Evolutionary conservation across 2,888 invertebrate genomes (phyloP).

Genomic region (Digitonthophagus gazella): DNA sequence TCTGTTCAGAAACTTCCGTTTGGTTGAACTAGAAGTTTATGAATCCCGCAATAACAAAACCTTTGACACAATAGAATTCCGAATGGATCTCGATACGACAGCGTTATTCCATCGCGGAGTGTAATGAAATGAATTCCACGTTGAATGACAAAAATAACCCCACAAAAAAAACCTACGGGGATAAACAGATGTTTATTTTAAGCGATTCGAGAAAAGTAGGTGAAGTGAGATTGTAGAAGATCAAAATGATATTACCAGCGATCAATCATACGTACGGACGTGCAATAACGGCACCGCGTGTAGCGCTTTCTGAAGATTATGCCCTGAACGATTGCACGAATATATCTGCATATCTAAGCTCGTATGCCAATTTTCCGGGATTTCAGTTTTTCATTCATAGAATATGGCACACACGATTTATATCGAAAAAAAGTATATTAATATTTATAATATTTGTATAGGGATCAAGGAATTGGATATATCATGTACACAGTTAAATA

Average conservation of each 20-base stretch:
- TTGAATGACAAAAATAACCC: neutral
- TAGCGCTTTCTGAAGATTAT: slow-evolving; percentile 12
- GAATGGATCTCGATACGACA: neutral
- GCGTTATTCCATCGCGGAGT: neutral
- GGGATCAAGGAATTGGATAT: neutral
- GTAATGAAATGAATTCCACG: slow-evolving; percentile 2
- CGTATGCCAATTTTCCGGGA: neutral
- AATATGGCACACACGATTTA: too few species aligned
- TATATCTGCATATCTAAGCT: slow-evolving; percentile 5
- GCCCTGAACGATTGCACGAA: neutral
- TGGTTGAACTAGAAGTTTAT: slow-evolving; percentile 3
- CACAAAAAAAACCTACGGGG: neutral
- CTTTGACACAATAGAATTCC: slow-evolving; percentile 3
- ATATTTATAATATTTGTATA: too few species aligned
- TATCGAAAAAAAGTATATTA: too few species aligned
- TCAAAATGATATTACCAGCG: slow-evolving; percentile 8
- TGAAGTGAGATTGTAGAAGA: slow-evolving; percentile 11
- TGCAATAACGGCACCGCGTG: slow-evolving; percentile 14
- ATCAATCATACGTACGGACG: slow-evolving; percentile 13
- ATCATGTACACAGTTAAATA: neutral
- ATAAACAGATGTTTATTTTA: slow-evolving; percentile 12
- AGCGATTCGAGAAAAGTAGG: slow-evolving; percentile 2
- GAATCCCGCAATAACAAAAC: slow-evolving; percentile 8
- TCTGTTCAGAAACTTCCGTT: neutral
- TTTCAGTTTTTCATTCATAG: neutral